These are phyloP conservation scores for Tetramorium simillimum DNA, from an alignment of 1,140 invertebrate species.

Conservation along the genomic window DNA sequence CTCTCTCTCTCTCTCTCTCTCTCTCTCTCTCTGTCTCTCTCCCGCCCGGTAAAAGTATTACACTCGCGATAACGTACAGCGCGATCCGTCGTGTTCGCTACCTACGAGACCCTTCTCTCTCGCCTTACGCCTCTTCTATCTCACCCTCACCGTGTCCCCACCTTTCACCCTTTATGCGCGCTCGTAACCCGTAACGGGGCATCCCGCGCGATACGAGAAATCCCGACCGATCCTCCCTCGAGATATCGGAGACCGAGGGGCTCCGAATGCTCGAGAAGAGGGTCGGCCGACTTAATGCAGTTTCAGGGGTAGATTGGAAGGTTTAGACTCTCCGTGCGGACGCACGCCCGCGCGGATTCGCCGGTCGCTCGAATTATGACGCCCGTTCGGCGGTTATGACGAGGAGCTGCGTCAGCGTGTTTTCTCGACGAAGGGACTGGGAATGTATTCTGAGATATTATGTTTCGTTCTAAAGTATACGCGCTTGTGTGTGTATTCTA, in stretches of 20 bases:
- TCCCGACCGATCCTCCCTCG: slow-evolving; percentile 20
- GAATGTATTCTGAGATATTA: neutral
- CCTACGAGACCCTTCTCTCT: slow-evolving; percentile 52
- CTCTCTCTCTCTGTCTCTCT: neutral
- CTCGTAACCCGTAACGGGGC: slow-evolving; percentile 34
- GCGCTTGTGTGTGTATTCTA: neutral
- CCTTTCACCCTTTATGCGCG: slow-evolving; percentile 38
- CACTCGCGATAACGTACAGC: slow-evolving; percentile 69
- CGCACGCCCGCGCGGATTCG: neutral
- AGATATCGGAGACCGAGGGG: slow-evolving; percentile 34
- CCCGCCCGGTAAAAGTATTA: slow-evolving; percentile 25
- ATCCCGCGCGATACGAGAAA: slow-evolving; percentile 51
- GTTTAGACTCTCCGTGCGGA: slow-evolving; percentile 9
- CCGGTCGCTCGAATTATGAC: slow-evolving; percentile 26
- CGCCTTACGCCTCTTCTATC: slow-evolving; percentile 49
- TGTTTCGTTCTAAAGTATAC: neutral
- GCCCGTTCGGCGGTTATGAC: neutral
- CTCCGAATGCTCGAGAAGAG: slow-evolving; percentile 19
- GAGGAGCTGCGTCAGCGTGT: neutral
- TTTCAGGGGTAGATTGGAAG: slow-evolving; percentile 34
- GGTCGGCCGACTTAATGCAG: slow-evolving; percentile 47
- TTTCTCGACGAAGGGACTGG: neutral
- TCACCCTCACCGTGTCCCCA: slow-evolving; percentile 2
- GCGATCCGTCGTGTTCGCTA: slow-evolving; percentile 48
- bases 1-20: neutral